Percentiles rank a stretch among this genome's conserved stretches.
Conservation (phyloP, 2,797 vertebrate species). For the Spinibarbus caldwelli region DNA sequence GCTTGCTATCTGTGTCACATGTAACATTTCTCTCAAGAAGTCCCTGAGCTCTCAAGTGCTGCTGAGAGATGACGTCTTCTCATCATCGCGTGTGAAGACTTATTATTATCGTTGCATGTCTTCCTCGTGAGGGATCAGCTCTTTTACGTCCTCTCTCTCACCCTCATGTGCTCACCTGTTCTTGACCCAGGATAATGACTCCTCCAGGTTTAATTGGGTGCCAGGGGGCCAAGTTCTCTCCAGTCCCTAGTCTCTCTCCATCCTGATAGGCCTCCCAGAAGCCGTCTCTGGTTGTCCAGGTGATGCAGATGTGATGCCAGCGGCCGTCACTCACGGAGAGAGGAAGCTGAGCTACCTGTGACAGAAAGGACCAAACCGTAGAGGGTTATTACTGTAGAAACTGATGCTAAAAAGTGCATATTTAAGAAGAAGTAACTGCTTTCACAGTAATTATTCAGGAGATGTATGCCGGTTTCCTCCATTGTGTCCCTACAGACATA, state of each 20-base stretch:
- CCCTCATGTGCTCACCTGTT: constrained; percentile 85
- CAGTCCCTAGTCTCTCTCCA: constrained; percentile 92
- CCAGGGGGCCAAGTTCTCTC: constrained; percentile 98
- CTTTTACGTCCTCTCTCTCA: constrained; percentile 14
- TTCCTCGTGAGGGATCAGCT: constrained; percentile 18
- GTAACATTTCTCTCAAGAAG: not conserved
- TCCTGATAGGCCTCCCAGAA: constrained; percentile 99
- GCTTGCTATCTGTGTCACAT: constrained; percentile 3
- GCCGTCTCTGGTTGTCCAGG: constrained; percentile 96
- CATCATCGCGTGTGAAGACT: constrained; percentile 62
- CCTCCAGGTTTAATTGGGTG: constrained; percentile 98
- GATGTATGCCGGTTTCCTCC: not conserved
- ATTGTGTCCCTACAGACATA: not conserved
- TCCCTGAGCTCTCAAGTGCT: not conserved
- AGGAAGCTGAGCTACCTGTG: constrained; percentile 93
- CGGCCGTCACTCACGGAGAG: constrained; percentile 93
- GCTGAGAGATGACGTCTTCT: constrained; percentile 55
- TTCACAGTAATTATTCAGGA: not conserved
- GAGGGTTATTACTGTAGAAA: not conserved
- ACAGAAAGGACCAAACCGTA: not conserved
- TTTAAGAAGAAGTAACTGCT: not conserved
- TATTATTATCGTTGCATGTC: constrained; percentile 44
- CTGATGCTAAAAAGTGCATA: not conserved
- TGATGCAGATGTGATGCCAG: constrained; percentile 98
- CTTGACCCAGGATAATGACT: constrained; percentile 95